Base-by-base conservation (phyloP, 1,140 invertebrate genomes). In the Aphaenogaster rudis region DNA sequence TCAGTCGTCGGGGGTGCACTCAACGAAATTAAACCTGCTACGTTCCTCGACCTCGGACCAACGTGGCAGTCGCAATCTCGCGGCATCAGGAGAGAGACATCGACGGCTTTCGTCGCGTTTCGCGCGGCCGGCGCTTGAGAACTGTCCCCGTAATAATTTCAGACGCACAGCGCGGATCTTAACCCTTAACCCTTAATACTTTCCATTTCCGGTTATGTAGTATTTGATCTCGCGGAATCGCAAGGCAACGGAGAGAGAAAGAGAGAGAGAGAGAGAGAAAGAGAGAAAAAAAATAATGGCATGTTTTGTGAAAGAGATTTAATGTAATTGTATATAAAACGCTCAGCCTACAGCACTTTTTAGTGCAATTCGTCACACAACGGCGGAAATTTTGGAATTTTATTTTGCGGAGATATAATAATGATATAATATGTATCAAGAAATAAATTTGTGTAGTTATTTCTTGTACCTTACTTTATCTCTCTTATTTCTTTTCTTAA, bases 11-110 rank as follows among this genome's bases (percentile, higher is more conserved):
- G 93, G 91, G 93, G 91, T 94, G 94, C 94, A 95, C 94, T 95
- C 94, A 94, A 94, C 94, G 92, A 95, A 95, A 95, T 95, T 95
- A 94, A 95, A 95, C 93, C 90, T 87, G 42, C 80, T 87, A 85
- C 89, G 90, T 91, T 91, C 90, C 89, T 87, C 92, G 92, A 89
- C 88, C 88, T 92, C 89, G 78, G 84, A 72, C 74, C 67, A 54
- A 69, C 78, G 77, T 88, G 52, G 39, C 72, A 88, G 89, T 88
- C 90, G 88, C 88, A 90, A 89, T 92, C 90, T 86, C 88, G 86
- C 80, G 86, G 77, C 66, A 79, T 79, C 84, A 17, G 81, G 59
- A 90, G 76, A 91, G 72, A 80, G 89, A 81, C 61, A 87, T 88
- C 81, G 89, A 86, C 71, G 86, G 59, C 81, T 82, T 91, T 91